Evolutionary conservation across 2,888 invertebrate genomes (phyloP).

Genomic region (Himalopsyche anomala): DNA sequence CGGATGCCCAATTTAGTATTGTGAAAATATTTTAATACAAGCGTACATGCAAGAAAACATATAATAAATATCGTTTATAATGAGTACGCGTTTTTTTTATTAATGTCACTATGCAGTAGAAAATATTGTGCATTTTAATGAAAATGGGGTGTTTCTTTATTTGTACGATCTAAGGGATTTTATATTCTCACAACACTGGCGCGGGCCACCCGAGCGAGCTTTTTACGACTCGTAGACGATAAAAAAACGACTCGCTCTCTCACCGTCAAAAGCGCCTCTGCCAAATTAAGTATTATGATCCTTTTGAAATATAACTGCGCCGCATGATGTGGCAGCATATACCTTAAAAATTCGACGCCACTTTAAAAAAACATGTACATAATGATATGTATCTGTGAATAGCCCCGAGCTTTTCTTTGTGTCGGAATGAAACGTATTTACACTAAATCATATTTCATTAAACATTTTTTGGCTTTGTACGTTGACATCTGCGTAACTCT

Average conservation of each 20-base stretch:
- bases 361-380: neutral
- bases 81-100: too few species aligned
- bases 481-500: too few species aligned
- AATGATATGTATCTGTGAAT: too few species aligned
- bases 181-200: neutral
- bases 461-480: too few species aligned
- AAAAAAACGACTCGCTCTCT: constrained; percentile 1
- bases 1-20: too few species aligned
- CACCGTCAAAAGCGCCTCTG: neutral
- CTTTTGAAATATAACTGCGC: constrained; percentile 27
- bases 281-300: constrained; percentile 27
- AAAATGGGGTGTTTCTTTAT: constrained; percentile 8
- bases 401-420: too few species aligned
- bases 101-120: too few species aligned
- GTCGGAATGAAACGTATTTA: too few species aligned
- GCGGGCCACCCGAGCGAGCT: neutral
- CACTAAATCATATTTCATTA: too few species aligned
- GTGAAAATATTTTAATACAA: too few species aligned
- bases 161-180: constrained; percentile 6
- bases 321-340: constrained; percentile 4
- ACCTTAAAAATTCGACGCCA: constrained; percentile 13
- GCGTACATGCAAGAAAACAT: too few species aligned
- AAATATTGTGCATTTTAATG: neutral
- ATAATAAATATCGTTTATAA: too few species aligned
- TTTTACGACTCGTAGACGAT: constrained; percentile 26